These are phyloP conservation scores for Melanostigma gelatinosum DNA, from an alignment of 2,113 vertebrate genomes.

Conservation along the genomic window DNA sequence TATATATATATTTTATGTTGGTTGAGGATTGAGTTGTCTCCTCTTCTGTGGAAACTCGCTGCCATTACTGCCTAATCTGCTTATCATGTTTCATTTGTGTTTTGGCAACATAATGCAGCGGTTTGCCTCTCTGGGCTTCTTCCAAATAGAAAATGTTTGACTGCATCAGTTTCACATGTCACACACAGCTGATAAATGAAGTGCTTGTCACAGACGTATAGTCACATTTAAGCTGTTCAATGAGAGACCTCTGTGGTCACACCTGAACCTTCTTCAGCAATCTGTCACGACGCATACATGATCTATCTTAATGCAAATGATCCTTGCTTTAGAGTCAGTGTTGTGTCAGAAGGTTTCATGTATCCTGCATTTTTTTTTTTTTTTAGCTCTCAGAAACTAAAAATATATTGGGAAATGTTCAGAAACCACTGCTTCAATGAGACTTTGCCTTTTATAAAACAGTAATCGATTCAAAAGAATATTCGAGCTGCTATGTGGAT, in stretches of 20 bases:
- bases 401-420: not conserved
- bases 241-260: not conserved
- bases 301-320: not conserved
- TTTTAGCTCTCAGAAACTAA: not conserved
- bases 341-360: not conserved
- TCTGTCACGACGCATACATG: not conserved
- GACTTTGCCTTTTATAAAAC: not conserved
- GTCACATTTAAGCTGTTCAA: not conserved
- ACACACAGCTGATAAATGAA: not conserved
- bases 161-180: not conserved
- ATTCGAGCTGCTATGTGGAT: not conserved
- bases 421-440: not conserved
- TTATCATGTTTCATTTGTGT: constrained; percentile 15
- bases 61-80: constrained; percentile 6
- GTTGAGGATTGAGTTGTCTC: not conserved
- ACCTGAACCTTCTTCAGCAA: not conserved
- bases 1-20: not conserved
- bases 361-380: not conserved
- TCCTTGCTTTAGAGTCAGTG: not conserved
- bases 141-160: not conserved
- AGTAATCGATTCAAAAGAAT: not conserved
- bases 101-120: constrained; percentile 12
- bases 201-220: not conserved
- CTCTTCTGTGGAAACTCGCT: not conserved
- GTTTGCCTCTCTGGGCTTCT: not conserved